Evolutionary conservation across 2,888 invertebrate genomes (phyloP).

Genomic region (Coenonympha glycerion): DNA sequence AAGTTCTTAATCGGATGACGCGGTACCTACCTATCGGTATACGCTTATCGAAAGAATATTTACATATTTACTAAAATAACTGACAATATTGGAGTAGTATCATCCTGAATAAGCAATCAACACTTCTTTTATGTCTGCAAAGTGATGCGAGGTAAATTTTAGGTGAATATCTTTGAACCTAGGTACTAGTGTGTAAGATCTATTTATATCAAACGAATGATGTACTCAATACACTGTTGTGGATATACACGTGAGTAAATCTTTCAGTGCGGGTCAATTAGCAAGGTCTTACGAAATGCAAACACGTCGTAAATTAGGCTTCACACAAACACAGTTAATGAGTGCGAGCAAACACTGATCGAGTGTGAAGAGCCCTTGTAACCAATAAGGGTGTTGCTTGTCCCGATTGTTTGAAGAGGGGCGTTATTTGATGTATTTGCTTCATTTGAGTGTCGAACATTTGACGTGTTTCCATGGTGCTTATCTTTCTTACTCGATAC

Average conservation of each 20-base stretch:
- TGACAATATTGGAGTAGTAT: no score
- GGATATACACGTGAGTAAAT: constrained; percentile 2
- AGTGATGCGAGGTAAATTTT: no score
- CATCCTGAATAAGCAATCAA: no score
- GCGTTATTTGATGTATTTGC: constrained; percentile 54
- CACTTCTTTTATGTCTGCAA: no score
- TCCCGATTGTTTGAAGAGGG: constrained; percentile 58
- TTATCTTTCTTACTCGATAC: background rate
- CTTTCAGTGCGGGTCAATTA: constrained; percentile 46
- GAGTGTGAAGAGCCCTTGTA: constrained; percentile 63
- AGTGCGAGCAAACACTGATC: constrained; percentile 57
- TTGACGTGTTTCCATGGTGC: constrained; percentile 2
- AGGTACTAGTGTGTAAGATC: background rate
- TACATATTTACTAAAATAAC: no score
- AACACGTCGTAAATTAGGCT: constrained; percentile 70
- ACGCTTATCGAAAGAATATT: no score
- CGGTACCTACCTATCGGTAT: no score
- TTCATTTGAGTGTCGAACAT: constrained; percentile 31
- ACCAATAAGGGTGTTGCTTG: constrained; percentile 62
- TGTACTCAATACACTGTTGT: background rate
- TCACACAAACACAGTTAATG: constrained; percentile 68
- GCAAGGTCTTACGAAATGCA: constrained; percentile 49
- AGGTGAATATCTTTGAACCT: no score
- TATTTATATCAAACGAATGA: background rate
- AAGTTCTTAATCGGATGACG: no score